Evolutionary conservation across 2,888 invertebrate genomes (phyloP).

Genomic region (Octonoba sinensis): DNA sequence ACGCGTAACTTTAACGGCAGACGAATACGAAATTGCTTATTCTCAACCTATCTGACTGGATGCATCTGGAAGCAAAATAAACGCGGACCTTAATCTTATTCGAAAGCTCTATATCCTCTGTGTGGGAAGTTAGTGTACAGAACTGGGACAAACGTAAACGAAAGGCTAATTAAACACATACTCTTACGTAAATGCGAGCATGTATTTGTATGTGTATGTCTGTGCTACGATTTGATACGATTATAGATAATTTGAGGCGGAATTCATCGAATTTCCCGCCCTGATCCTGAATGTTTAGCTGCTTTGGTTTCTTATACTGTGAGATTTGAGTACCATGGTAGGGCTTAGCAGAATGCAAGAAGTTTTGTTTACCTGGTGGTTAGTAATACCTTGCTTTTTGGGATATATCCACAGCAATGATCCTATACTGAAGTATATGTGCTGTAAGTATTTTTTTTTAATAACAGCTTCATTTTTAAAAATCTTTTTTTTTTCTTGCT

Average conservation of each 20-base stretch:
- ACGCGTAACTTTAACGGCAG: background rate
- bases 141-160: no score
- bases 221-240: no score
- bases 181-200: no score
- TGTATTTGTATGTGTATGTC: no score
- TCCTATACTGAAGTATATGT: conserved; percentile 41
- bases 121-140: background rate
- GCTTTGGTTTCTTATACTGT: no score
- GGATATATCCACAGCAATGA: conserved; percentile 17
- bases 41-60: background rate
- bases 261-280: no score
- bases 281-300: no score
- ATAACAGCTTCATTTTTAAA: no score
- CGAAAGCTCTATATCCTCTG: conserved; percentile 6
- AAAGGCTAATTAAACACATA: no score
- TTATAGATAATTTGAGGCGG: no score
- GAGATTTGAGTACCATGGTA: no score
- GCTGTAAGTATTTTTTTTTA: conserved; percentile 22
- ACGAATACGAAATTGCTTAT: conserved; percentile 31
- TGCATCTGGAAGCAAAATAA: conserved; percentile 47
- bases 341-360: no score
- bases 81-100: conserved; percentile 6
- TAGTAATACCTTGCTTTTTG: conserved; percentile 14
- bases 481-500: background rate
- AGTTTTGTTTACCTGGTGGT: conserved; percentile 2